Percentiles rank a stretch among this genome's conserved stretches.
Evolutionary conservation across 2,113 vertebrate species (phyloP).

Genomic region (Solea solea): DNA sequence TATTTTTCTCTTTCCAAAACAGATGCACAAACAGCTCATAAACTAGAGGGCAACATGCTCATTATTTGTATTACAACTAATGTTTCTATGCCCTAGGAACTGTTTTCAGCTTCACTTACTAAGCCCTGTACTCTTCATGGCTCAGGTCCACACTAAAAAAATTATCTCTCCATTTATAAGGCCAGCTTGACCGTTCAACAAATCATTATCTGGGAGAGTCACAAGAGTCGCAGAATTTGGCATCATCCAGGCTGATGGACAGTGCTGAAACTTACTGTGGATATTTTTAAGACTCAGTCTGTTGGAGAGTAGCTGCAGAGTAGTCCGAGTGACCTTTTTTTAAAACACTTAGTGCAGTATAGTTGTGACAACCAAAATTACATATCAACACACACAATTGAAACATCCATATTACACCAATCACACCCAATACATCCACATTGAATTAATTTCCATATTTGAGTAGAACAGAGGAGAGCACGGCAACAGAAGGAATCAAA

Average conservation of each 20-base stretch:
- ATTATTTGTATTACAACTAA: too few species aligned
- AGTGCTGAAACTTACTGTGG: slow-evolving; percentile 2
- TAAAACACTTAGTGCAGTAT: neutral
- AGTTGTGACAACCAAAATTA: too few species aligned
- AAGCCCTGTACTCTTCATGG: neutral
- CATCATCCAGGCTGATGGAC: slow-evolving; percentile 18
- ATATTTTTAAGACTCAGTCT: slow-evolving; percentile 11
- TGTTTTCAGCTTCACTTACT: slow-evolving; percentile 4
- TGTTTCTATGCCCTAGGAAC: neutral
- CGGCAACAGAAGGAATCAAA: too few species aligned
- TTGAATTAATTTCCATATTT: too few species aligned
- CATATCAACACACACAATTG: too few species aligned
- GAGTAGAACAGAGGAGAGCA: too few species aligned
- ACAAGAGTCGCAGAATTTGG: slow-evolving; percentile 18
- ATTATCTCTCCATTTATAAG: slow-evolving; percentile 10
- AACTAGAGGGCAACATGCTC: neutral
- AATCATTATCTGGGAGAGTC: slow-evolving; percentile 37
- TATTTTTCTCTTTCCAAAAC: neutral
- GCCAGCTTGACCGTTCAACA: slow-evolving; percentile 16
- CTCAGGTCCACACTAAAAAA: neutral
- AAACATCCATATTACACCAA: too few species aligned
- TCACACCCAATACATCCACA: too few species aligned
- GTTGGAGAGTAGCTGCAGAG: slow-evolving; percentile 3
- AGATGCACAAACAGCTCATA: neutral
- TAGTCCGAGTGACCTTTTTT: neutral